Evolutionary conservation across 2,797 vertebrate genomes (phyloP).

Genomic region (Microchirus variegatus): DNA sequence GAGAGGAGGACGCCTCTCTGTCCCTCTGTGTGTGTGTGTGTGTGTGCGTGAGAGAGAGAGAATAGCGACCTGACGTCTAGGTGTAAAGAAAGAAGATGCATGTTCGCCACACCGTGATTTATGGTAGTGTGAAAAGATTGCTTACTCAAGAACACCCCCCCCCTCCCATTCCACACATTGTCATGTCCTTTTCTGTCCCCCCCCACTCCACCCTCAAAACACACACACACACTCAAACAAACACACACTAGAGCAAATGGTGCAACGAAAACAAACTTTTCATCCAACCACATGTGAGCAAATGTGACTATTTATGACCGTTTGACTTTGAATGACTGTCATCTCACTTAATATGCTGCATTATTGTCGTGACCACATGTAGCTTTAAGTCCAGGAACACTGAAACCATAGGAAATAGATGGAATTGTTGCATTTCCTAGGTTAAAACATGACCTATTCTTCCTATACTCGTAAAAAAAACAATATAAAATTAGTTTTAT

Average conservation of each 20-base stretch:
- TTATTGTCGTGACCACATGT: too few species aligned
- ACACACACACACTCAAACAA: background rate
- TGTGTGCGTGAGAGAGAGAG: slow-evolving; percentile 64
- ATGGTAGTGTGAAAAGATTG: slow-evolving; percentile 84
- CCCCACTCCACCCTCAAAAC: background rate
- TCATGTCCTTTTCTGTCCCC: slow-evolving; percentile 14
- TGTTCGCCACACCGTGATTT: slow-evolving; percentile 84
- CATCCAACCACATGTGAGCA: background rate
- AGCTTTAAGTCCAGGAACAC: too few species aligned
- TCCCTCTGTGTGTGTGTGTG: slow-evolving; percentile 18
- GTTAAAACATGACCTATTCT: too few species aligned
- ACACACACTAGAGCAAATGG: slow-evolving; percentile 32
- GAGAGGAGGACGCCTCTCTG: too few species aligned
- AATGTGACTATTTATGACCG: too few species aligned
- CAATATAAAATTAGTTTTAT: too few species aligned
- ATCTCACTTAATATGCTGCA: too few species aligned
- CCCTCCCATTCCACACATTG: slow-evolving; percentile 21
- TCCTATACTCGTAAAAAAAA: too few species aligned
- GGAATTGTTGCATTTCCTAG: too few species aligned
- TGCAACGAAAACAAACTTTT: slow-evolving; percentile 3
- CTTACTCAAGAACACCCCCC: slow-evolving; percentile 75
- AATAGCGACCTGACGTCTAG: slow-evolving; percentile 73
- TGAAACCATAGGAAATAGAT: too few species aligned
- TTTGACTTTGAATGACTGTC: too few species aligned
- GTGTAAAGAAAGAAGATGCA: slow-evolving; percentile 83